phyloP scores from a whole-genome alignment of 2,113 vertebrate species.

The Erythrocebus patas region DNA sequence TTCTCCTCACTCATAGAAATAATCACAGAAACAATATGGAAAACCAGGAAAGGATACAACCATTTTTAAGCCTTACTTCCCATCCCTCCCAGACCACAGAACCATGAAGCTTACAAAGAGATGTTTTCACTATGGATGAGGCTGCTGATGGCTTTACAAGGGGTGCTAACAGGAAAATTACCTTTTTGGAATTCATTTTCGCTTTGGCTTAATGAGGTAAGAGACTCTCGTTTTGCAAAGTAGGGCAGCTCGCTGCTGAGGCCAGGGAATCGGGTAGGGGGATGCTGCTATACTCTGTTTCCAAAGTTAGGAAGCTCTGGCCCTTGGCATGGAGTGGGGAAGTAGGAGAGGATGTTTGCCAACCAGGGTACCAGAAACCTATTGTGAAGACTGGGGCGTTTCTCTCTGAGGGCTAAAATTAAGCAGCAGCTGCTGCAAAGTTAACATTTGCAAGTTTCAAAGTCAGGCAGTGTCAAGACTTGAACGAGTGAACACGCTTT shows the following conservation, averaged over 20 bases:
- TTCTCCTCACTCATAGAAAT: neutral
- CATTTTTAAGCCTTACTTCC: neutral
- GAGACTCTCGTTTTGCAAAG: conserved; percentile 38
- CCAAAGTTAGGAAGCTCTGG: neutral
- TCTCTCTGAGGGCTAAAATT: conserved; percentile 58
- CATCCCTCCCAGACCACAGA: neutral
- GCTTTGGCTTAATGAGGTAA: conserved; percentile 47
- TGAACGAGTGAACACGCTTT: conserved; percentile 47
- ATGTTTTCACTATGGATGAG: neutral
- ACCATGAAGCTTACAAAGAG: neutral
- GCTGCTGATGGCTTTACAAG: neutral
- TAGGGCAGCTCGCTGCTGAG: conserved; percentile 44
- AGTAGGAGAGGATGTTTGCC: neutral
- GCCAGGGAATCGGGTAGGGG: neutral
- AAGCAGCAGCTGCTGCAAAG: conserved; percentile 50
- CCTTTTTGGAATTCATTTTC: conserved; percentile 35
- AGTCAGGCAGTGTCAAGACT: conserved; percentile 49
- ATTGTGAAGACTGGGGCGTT: neutral
- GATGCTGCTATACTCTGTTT: neutral
- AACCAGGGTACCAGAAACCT: neutral
- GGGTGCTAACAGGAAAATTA: neutral
- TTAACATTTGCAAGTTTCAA: neutral
- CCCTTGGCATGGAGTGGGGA: neutral
- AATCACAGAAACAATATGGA: neutral
- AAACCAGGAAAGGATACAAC: neutral